Evolutionary conservation across 2,113 vertebrate species (phyloP).

Genomic region (Hypomesus transpacificus): DNA sequence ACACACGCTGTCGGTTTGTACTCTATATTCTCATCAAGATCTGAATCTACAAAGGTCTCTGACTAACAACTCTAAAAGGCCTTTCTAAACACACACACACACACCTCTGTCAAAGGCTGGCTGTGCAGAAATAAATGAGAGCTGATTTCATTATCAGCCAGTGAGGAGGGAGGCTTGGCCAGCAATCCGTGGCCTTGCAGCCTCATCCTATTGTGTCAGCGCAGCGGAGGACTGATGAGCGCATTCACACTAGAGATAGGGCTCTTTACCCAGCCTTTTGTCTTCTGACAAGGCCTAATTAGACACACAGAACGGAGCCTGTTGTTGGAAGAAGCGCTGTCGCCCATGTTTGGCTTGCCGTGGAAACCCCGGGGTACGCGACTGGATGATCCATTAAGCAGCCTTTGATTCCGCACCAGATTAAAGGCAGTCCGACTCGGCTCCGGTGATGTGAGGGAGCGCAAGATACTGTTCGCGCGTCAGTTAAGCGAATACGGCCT

Average conservation of each 20-base stretch:
- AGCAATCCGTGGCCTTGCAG: constrained; percentile 14
- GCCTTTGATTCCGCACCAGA: too few relatives aligned
- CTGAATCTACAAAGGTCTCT: neutral
- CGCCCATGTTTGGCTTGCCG: neutral
- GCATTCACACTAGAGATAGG: constrained; percentile 33
- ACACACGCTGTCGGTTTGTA: neutral
- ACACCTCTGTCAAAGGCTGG: constrained; percentile 12
- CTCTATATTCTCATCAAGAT: constrained; percentile 1
- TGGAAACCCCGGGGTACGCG: too few relatives aligned
- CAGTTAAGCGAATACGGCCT: too few relatives aligned
- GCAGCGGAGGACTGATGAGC: constrained; percentile 43
- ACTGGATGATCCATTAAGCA: too few relatives aligned
- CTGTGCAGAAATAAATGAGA: constrained; percentile 6
- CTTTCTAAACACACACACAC: too few relatives aligned
- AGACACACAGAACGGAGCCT: neutral
- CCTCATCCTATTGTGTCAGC: constrained; percentile 32
- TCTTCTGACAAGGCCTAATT: constrained; percentile 34
- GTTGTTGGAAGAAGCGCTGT: neutral
- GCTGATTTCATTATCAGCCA: constrained; percentile 9
- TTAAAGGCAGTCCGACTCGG: too few relatives aligned
- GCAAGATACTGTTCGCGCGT: too few relatives aligned
- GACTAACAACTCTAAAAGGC: too few relatives aligned
- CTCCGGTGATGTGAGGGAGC: too few relatives aligned
- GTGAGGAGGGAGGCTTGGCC: neutral
- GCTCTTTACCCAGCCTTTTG: constrained; percentile 11